A percentile compares a stretch with the other conserved stretches of the same genome.
Evolutionary conservation across 2,113 vertebrate species (phyloP).

Genomic region (Blennius ocellaris): DNA sequence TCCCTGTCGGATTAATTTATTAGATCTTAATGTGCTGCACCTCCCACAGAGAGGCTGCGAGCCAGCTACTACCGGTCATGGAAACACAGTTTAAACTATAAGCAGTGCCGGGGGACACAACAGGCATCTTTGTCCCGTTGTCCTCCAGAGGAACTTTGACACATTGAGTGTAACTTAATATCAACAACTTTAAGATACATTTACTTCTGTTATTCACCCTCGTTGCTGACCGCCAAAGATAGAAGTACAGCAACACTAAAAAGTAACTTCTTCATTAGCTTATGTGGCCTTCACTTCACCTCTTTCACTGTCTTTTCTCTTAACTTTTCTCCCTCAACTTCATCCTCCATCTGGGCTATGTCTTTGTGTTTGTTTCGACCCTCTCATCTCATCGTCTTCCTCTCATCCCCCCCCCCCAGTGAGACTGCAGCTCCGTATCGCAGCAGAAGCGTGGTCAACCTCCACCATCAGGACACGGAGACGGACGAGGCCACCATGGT

Average conservation of each 20-base stretch:
- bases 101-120: conserved; percentile 29
- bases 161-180: not conserved
- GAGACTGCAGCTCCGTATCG: conserved; percentile 73
- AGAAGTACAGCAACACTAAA: not conserved
- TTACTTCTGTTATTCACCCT: not conserved
- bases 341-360: not conserved
- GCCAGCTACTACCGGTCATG: conserved; percentile 32
- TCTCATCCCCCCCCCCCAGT: conserved; percentile 33
- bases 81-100: conserved; percentile 42
- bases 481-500: conserved; percentile 83
- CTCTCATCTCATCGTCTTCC: not conserved
- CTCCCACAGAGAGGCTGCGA: conserved; percentile 61
- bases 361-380: not conserved
- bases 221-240: not conserved
- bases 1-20: conserved; percentile 63
- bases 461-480: conserved; percentile 87
- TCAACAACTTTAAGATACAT: no score
- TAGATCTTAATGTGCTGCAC: conserved; percentile 60
- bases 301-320: not conserved
- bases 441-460: conserved; percentile 91
- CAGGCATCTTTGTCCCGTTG: conserved; percentile 10
- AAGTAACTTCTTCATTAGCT: conserved; percentile 16
- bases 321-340: not conserved
- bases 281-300: not conserved
- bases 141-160: conserved; percentile 12